Conservation (phyloP, 2,113 vertebrate genomes). For the Egretta garzetta region DNA sequence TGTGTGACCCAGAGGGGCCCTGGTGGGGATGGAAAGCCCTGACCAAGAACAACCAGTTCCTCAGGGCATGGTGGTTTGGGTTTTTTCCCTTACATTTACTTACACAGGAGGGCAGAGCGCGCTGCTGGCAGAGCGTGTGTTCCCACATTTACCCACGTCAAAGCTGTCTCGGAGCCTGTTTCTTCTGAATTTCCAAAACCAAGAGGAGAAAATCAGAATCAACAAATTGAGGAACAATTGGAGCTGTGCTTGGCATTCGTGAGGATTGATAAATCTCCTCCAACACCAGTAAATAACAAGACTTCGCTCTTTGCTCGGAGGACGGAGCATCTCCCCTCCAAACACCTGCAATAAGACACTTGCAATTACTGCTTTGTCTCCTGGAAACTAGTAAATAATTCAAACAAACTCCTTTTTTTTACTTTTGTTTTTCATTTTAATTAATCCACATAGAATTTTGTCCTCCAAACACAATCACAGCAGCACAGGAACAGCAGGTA, state of each 20-base stretch:
- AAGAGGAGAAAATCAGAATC: not conserved
- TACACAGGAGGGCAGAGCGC: accelerated
- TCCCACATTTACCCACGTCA: not conserved
- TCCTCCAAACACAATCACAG: not conserved
- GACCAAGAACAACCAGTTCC: not conserved
- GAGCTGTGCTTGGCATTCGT: not conserved
- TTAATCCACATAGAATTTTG: conserved; percentile 65
- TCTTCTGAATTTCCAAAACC: not conserved
- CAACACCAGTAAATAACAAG: conserved; percentile 10
- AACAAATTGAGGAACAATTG: not conserved
- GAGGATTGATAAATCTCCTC: not conserved
- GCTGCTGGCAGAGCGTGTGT: not conserved
- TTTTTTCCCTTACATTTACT: not conserved
- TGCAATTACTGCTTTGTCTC: conserved; percentile 40
- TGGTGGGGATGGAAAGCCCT: not conserved
- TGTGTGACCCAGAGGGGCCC: not conserved
- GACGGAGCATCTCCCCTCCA: not conserved
- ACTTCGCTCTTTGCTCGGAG: not conserved
- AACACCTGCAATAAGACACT: not conserved
- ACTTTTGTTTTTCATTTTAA: conserved; percentile 65
- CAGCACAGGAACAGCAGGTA: conserved; percentile 37
- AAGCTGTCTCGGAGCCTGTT: not conserved
- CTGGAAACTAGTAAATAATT: conserved; percentile 69
- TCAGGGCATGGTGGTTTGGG: not conserved
- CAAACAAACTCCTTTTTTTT: not conserved